Evolutionary conservation across 2,888 invertebrate species (phyloP).

Genomic region (Oxytorus armatus): DNA sequence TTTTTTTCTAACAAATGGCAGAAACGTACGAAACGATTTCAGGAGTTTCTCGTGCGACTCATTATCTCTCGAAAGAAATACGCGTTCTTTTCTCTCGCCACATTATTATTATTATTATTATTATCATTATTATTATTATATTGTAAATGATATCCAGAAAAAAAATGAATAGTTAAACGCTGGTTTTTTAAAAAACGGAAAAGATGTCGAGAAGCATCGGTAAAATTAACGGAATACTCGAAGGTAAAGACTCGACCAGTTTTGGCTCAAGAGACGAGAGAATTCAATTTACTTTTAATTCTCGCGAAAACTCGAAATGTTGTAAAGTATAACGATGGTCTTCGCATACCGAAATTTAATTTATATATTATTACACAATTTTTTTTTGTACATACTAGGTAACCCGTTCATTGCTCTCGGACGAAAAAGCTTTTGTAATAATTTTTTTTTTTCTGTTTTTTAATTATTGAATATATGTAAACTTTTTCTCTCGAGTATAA

Average conservation of each 20-base stretch:
- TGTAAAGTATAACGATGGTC: slow-evolving; percentile 47
- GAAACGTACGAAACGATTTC: slow-evolving; percentile 53
- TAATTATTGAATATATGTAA: slow-evolving; percentile 60
- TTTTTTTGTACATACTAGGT: slow-evolving; percentile 77
- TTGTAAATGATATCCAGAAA: slow-evolving; percentile 46
- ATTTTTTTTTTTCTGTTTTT: slow-evolving; percentile 60
- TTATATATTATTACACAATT: slow-evolving; percentile 65
- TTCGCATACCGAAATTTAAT: slow-evolving; percentile 65
- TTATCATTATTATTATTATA: slow-evolving; percentile 39
- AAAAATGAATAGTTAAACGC: slow-evolving; percentile 29
- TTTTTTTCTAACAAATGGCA: slow-evolving; percentile 63
- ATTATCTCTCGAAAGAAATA: too few species aligned
- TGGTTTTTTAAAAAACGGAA: slow-evolving; percentile 1
- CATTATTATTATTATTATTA: slow-evolving; percentile 42
- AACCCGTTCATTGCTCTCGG: slow-evolving; percentile 74
- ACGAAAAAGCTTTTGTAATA: slow-evolving; percentile 66
- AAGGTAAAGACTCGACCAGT: slow-evolving; percentile 45
- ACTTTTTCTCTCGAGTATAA: slow-evolving; percentile 55
- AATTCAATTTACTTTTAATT: slow-evolving; percentile 56
- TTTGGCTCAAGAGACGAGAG: slow-evolving; percentile 51
- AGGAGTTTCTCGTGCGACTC: too few species aligned
- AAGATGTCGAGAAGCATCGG: slow-evolving; percentile 28
- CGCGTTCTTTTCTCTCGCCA: slow-evolving; percentile 44
- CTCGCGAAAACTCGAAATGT: slow-evolving; percentile 51
- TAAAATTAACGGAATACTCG: slow-evolving; percentile 58